phyloP scores from a whole-genome alignment of 2,888 invertebrate species.

The Hyalella azteca region DNA sequence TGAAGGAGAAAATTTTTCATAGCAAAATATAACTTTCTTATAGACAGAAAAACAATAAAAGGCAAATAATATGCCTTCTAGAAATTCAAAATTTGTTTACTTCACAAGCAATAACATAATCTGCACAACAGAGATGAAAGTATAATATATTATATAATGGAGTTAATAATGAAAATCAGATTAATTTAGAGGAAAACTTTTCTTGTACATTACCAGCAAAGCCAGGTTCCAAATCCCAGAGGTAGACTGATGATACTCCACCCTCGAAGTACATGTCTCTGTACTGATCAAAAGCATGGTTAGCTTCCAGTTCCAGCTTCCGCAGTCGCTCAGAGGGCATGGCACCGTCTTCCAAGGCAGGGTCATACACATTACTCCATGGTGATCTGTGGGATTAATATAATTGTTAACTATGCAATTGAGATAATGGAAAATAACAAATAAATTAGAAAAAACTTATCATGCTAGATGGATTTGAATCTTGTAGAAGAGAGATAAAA shows the following conservation, averaged over 20 bases:
- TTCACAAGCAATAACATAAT: too few relatives aligned
- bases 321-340: conserved; percentile 96
- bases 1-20: too few relatives aligned
- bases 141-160: too few relatives aligned
- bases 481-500: too few relatives aligned
- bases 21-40: too few relatives aligned
- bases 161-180: too few relatives aligned
- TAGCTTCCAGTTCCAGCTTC: conserved; percentile 95
- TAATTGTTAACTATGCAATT: background rate
- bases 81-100: too few relatives aligned
- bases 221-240: conserved; percentile 99
- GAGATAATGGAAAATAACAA: background rate
- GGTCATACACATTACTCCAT: conserved; percentile 98
- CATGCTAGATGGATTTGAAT: too few relatives aligned
- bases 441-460: background rate
- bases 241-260: conserved; percentile 97
- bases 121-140: too few relatives aligned
- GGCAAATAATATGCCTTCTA: too few relatives aligned
- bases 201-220: conserved; percentile 92
- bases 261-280: conserved; percentile 99
- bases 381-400: conserved; percentile 74
- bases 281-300: conserved; percentile 98
- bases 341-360: conserved; percentile 96
- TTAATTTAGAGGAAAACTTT: too few relatives aligned
- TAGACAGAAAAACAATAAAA: too few relatives aligned